Percentiles rank a stretch among this genome's conserved stretches.
Evolutionary conservation across 2,797 vertebrate genomes (phyloP).

Genomic region (Arnoldichthys spilopterus): DNA sequence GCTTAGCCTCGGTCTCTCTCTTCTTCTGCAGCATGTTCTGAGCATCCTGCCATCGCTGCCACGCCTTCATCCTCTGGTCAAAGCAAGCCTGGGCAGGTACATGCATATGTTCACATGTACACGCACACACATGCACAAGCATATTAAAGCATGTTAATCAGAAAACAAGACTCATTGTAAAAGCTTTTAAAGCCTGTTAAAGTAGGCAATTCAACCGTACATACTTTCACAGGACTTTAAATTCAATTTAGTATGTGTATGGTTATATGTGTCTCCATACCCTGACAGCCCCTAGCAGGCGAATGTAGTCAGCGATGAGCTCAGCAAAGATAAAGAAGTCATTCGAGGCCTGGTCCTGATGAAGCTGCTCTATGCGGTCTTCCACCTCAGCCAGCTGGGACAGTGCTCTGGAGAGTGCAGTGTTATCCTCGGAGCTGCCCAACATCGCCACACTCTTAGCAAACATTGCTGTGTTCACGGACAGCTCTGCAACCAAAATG

Average conservation of each 20-base stretch:
- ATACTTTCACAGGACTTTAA: neutral
- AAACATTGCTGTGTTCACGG: constrained; percentile 90
- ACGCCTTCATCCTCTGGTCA: constrained; percentile 95
- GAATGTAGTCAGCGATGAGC: constrained; percentile 93
- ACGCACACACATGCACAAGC: no score
- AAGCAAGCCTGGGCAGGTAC: constrained; percentile 84
- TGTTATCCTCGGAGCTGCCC: constrained; percentile 98
- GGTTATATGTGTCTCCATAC: constrained; percentile 68
- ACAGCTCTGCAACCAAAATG: constrained; percentile 75
- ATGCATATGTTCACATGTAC: neutral
- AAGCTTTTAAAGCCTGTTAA: neutral
- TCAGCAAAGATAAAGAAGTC: constrained; percentile 94
- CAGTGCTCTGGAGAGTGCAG: constrained; percentile 91
- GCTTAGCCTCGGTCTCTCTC: constrained; percentile 91
- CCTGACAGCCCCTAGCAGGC: constrained; percentile 89
- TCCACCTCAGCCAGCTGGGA: constrained; percentile 98
- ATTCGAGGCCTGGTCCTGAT: constrained; percentile 90
- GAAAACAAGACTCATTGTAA: neutral
- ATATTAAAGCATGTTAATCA: neutral
- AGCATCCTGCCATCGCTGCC: constrained; percentile 98
- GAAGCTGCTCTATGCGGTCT: constrained; percentile 95
- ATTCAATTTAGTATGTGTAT: neutral
- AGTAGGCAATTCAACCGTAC: neutral
- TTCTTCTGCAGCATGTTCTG: constrained; percentile 93
- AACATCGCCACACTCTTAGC: constrained; percentile 97